These are phyloP conservation scores for Beris morrisii DNA, from an alignment of 2,888 invertebrate genomes.

Conservation along the genomic window DNA sequence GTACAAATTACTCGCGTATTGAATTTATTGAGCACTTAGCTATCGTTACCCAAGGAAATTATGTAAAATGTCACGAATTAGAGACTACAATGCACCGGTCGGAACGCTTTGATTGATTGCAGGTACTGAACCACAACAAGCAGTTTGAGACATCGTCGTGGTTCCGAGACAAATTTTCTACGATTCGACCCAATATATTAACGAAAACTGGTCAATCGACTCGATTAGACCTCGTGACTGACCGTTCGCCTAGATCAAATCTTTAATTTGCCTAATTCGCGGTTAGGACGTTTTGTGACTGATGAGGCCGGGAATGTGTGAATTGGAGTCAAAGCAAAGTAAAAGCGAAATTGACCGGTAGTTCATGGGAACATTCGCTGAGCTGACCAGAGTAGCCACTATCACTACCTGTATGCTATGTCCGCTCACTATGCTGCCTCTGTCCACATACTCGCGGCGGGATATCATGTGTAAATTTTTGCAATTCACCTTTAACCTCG, in stretches of 20 bases:
- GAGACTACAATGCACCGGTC: conserved; percentile 22
- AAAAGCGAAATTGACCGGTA: conserved; percentile 5
- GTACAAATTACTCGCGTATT: conserved; percentile 30
- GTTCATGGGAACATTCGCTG: conserved; percentile 20
- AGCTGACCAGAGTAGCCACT: not conserved
- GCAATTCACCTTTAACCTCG: conserved; percentile 31
- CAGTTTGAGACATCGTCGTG: too few species aligned
- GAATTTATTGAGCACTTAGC: conserved; percentile 31
- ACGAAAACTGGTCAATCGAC: not conserved
- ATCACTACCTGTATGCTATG: conserved; percentile 6
- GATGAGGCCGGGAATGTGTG: conserved; percentile 12
- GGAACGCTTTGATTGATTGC: conserved; percentile 27
- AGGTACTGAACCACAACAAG: conserved; percentile 8
- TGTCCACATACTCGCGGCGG: conserved; percentile 1
- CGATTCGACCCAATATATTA: too few species aligned
- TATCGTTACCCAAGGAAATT: conserved; percentile 25
- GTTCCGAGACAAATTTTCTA: too few species aligned
- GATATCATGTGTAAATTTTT: conserved; percentile 12
- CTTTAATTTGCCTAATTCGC: conserved; percentile 24
- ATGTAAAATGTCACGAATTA: conserved; percentile 33
- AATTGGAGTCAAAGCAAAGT: conserved; percentile 5
- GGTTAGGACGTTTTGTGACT: conserved; percentile 15
- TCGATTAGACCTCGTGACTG: conserved; percentile 18
- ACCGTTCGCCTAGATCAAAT: conserved; percentile 14
- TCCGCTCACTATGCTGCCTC: conserved; percentile 1